A percentile compares a stretch with the other conserved stretches of the same genome.
These are phyloP conservation scores for Galerucella nymphaeae DNA, from an alignment of 2,888 invertebrate genomes.

Conservation along the genomic window DNA sequence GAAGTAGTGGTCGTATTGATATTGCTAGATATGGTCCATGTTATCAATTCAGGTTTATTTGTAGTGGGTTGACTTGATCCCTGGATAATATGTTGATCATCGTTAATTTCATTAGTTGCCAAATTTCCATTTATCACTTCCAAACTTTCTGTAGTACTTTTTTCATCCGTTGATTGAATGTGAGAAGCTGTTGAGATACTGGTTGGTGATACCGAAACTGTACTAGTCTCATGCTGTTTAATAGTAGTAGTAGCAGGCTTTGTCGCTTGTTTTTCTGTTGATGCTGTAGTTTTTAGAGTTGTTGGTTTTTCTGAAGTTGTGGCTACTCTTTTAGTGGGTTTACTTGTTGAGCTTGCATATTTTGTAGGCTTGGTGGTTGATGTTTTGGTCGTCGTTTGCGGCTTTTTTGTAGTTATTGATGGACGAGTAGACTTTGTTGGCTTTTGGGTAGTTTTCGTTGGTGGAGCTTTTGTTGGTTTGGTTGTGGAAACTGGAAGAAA, in stretches of 20 bases:
- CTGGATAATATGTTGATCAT: conserved; percentile 23
- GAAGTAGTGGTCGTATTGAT: conserved; percentile 49
- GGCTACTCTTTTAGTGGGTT: conserved; percentile 49
- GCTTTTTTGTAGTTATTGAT: conserved; percentile 50
- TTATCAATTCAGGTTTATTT: conserved; percentile 64
- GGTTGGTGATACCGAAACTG: not conserved
- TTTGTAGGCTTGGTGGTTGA: conserved; percentile 55
- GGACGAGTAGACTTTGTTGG: conserved; percentile 48
- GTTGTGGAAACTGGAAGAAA: conserved; percentile 39
- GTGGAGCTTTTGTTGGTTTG: conserved; percentile 34
- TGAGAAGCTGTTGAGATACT: conserved; percentile 47
- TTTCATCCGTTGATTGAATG: conserved; percentile 48
- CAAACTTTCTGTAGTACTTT: conserved; percentile 49
- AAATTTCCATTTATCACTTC: conserved; percentile 52
- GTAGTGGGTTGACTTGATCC: conserved; percentile 48
- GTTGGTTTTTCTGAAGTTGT: conserved; percentile 44
- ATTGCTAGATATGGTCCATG: conserved; percentile 66
- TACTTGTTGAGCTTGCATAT: conserved; percentile 53
- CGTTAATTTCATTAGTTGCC: conserved; percentile 53
- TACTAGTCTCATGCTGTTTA: conserved; percentile 40
- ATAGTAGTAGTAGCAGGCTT: conserved; percentile 29
- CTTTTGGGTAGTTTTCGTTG: conserved; percentile 50
- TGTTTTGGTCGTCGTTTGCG: conserved; percentile 51
- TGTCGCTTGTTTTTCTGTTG: conserved; percentile 40
- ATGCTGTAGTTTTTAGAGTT: conserved; percentile 21